These are phyloP conservation scores for Aphodius sticticus DNA, from an alignment of 2,888 invertebrate genomes.

Conservation along the genomic window DNA sequence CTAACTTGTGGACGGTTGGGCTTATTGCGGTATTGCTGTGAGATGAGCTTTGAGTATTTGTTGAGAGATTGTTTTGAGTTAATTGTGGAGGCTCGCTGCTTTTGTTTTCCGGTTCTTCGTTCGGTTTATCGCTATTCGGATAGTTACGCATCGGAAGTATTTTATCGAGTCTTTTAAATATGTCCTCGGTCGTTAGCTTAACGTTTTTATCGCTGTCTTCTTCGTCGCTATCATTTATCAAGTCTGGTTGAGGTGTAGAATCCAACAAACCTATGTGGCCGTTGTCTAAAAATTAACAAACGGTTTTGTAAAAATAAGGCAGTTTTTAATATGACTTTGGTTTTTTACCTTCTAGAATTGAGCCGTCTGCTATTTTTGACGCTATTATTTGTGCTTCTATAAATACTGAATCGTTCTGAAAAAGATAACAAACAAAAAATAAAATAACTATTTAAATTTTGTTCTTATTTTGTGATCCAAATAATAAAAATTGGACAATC, in stretches of 20 bases:
- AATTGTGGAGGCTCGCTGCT: not conserved
- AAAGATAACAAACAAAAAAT: not conserved
- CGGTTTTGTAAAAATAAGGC: not conserved
- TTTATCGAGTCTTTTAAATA: constrained; percentile 42
- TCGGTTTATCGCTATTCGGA: not conserved
- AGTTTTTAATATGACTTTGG: not conserved
- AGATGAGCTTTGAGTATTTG: constrained; percentile 9
- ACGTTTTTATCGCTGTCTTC: constrained; percentile 22
- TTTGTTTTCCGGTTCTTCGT: constrained; percentile 11
- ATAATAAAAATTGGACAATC: too few species aligned
- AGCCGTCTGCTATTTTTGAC: constrained; percentile 37
- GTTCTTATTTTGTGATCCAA: too few species aligned
- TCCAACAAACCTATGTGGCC: constrained; percentile 37
- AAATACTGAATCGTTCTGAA: constrained; percentile 39
- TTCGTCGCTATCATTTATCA: constrained; percentile 32
- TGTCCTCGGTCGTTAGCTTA: constrained; percentile 28
- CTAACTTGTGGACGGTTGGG: constrained; percentile 18
- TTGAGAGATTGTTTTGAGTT: not conserved
- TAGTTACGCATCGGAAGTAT: constrained; percentile 34
- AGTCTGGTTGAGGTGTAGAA: constrained; percentile 38
- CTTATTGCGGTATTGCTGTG: constrained; percentile 14
- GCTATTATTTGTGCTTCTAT: constrained; percentile 38
- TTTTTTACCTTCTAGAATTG: constrained; percentile 23
- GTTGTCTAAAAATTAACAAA: constrained; percentile 33
- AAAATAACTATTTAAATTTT: not conserved